Percentiles rank a stretch among this genome's conserved stretches.
Evolutionary conservation across 1,140 invertebrate genomes (phyloP).

Genomic region (Galendromus occidentalis): DNA sequence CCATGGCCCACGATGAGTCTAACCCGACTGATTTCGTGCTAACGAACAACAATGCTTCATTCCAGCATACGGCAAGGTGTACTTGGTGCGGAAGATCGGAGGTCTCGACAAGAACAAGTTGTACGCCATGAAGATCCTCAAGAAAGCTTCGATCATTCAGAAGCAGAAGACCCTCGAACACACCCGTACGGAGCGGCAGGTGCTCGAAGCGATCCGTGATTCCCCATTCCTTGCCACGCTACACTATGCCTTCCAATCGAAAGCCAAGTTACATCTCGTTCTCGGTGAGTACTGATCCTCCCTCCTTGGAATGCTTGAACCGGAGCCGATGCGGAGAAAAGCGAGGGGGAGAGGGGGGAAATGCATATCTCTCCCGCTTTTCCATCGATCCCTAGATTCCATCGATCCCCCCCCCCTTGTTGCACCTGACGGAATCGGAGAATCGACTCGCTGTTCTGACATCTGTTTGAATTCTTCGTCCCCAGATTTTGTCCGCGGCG

Average conservation of each 20-base stretch:
- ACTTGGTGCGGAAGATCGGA: slow-evolving; percentile 60
- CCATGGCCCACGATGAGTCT: not conserved
- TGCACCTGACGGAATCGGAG: not conserved
- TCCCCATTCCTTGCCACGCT: slow-evolving; percentile 76
- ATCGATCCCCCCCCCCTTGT: not conserved
- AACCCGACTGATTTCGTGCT: slow-evolving; percentile 13
- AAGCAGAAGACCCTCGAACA: slow-evolving; percentile 86
- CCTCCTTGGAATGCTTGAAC: no score
- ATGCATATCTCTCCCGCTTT: no score
- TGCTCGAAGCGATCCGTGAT: slow-evolving; percentile 64
- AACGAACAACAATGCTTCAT: no score
- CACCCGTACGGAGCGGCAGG: slow-evolving; percentile 68
- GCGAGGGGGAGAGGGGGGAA: no score
- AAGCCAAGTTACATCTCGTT: slow-evolving; percentile 72
- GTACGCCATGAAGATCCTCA: slow-evolving; percentile 86
- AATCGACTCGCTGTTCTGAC: no score
- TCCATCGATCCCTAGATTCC: not conserved
- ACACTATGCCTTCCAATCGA: slow-evolving; percentile 83
- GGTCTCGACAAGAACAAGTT: slow-evolving; percentile 51
- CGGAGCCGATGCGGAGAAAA: no score
- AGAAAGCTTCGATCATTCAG: slow-evolving; percentile 67
- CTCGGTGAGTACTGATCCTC: slow-evolving; percentile 43
- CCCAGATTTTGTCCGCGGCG: slow-evolving; percentile 77
- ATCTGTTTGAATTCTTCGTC: slow-evolving; percentile 20
- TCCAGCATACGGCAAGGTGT: slow-evolving; percentile 82